Conservation (phyloP, 2,888 invertebrate species). For the Hypolimnas misippus region DNA sequence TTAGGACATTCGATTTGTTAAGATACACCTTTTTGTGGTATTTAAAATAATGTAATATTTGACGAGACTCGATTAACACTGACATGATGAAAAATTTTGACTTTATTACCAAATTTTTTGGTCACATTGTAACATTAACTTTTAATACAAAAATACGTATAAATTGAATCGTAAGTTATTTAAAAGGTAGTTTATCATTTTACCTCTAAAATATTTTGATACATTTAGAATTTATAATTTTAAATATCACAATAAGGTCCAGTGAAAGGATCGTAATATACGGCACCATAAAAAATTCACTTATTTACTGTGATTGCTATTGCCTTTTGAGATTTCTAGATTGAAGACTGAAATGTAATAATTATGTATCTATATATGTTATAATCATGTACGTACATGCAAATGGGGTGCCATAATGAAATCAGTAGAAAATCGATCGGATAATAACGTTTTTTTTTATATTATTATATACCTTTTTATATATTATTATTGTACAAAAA, state of each 20-base stretch:
- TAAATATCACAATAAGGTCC: constrained; percentile 18
- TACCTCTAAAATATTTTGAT: too few relatives aligned
- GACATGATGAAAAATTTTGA: too few relatives aligned
- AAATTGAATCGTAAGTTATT: too few relatives aligned
- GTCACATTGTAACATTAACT: too few relatives aligned
- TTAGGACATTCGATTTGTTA: constrained; percentile 19
- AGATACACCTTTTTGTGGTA: constrained; percentile 17
- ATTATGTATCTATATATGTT: constrained; percentile 51
- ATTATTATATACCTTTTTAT: constrained; percentile 43
- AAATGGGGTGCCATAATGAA: constrained; percentile 77
- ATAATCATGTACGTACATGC: constrained; percentile 59
- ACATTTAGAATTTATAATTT: too few relatives aligned
- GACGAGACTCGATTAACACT: background rate
- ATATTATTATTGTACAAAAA: constrained; percentile 47
- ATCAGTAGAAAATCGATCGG: constrained; percentile 48
- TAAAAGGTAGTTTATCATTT: too few relatives aligned
- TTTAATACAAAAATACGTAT: too few relatives aligned
- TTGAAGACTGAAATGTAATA: constrained; percentile 75
- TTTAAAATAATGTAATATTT: background rate
- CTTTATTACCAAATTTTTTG: too few relatives aligned
- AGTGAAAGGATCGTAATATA: constrained; percentile 16
- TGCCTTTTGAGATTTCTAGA: constrained; percentile 81
- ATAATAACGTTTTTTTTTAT: constrained; percentile 22
- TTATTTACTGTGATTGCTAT: constrained; percentile 74
- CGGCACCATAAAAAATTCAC: constrained; percentile 35